A percentile compares a stretch with the other conserved stretches of the same genome.
Evolutionary conservation across 2,113 vertebrate species (phyloP).

Genomic region (Burhinus bistriatus): DNA sequence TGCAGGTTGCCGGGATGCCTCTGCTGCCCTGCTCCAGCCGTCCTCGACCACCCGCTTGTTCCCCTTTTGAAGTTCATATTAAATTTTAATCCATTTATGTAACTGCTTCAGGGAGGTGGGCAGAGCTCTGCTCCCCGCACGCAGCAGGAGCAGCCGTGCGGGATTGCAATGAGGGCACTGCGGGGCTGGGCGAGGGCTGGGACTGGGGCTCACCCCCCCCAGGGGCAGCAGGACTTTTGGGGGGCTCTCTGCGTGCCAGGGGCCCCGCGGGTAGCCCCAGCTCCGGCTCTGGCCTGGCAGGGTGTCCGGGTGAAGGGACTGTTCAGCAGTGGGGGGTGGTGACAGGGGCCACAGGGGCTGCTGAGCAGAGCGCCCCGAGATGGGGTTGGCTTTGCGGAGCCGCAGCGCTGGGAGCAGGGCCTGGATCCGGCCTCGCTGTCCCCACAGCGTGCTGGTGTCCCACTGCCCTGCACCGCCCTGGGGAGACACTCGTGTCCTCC

Average conservation of each 20-base stretch:
- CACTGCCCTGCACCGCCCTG: not conserved
- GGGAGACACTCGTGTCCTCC: not conserved
- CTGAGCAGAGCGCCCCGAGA: not conserved
- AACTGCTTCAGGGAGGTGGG: slow-evolving; percentile 5
- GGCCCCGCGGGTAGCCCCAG: not conserved
- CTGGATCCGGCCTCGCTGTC: not conserved
- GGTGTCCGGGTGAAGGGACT: not conserved
- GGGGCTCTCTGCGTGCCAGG: not conserved
- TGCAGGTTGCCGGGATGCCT: not conserved
- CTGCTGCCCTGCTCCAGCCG: not conserved
- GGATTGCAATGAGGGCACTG: not conserved
- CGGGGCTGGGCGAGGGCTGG: not conserved
- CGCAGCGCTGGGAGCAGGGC: not conserved
- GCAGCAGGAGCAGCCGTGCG: not conserved
- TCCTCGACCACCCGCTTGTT: not conserved
- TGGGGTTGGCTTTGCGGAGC: not conserved
- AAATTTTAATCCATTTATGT: slow-evolving; percentile 42
- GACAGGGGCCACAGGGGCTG: not conserved
- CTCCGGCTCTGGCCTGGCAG: not conserved
- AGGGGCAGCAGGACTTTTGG: rapidly evolving
- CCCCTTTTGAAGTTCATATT: not conserved
- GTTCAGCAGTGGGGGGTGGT: rapidly evolving
- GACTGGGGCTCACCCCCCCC: not conserved
- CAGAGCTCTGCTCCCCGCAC: not conserved
- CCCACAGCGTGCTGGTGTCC: not conserved